Base-by-base conservation (phyloP, 2,888 invertebrate species). In the Hyppa rectilinea region DNA sequence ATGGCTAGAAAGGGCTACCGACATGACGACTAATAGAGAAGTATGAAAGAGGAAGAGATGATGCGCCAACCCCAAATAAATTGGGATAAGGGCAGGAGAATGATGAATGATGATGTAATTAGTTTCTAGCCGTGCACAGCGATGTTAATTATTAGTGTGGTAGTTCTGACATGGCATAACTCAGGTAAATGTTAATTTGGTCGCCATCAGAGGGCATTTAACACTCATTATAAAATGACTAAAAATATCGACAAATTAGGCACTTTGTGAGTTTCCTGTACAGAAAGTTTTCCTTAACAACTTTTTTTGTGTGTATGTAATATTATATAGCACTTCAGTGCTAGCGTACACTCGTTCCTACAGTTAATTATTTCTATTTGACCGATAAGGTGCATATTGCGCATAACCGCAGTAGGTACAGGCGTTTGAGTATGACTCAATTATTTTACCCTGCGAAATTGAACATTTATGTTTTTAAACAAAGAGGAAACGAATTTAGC, bases 331-430 rank as follows among this genome's bases (percentile, higher is more conserved):
- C 12, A 55, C n/a, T 63, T 50, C 26, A 60, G 50, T 75, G 49
- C 31, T 38, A 38, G 36, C 6, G 36, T 45, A 56, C n/a, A n/a
- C n/a, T n/a, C n/a, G n/a, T n/a, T n/a, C n/a, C n/a, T n/a, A n/a
- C 26, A 55, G 31, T 31, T n/a, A 43, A 53, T 75, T 69, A 62
- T 70, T 75, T 75, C 0, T 71, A 60, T 60, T 75, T 64, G 43
- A 71, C 55, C 55, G 59, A 56, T 71, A 75, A 75, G 43, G 36
- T 31, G 20, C 49, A 29, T 43, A 29, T 52, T 61, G 74, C 34
- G 9, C 23, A 0, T 14, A 55, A 63, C 63, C 63, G 31, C 49
- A 49, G 47, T 55, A n/a, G 9, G n/a, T 26, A 55, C 26, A 34
- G 10, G 5, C 12, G 62, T 20, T 26, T 49, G 29, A 14, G 29